Evolutionary conservation across 2,113 vertebrate genomes (phyloP).

Genomic region (Tautogolabrus adspersus): DNA sequence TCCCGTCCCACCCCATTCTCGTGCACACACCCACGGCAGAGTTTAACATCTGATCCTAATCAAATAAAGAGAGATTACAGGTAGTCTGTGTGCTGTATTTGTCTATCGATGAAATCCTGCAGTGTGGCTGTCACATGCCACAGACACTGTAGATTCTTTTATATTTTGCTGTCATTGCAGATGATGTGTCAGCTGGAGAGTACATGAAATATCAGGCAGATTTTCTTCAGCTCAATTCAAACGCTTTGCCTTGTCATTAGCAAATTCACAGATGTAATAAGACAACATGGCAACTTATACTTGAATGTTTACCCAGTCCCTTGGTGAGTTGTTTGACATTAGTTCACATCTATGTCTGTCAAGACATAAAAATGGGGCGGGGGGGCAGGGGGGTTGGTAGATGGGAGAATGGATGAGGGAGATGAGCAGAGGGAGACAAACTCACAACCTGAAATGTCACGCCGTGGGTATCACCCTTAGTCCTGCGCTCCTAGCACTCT

Average conservation of each 20-base stretch:
- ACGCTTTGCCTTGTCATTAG: conserved; percentile 11
- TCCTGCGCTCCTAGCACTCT: conserved; percentile 99
- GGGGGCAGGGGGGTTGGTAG: conserved; percentile 69
- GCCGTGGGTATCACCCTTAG: conserved; percentile 98
- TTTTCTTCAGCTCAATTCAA: conserved; percentile 3
- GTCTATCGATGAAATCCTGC: neutral
- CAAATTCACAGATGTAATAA: conserved; percentile 19
- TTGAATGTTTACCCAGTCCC: conserved; percentile 97
- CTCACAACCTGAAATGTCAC: conserved; percentile 99
- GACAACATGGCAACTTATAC: conserved; percentile 75
- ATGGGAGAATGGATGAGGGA: conserved; percentile 43
- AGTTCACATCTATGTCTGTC: conserved; percentile 89
- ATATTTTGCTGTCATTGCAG: conserved; percentile 1
- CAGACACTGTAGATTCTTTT: neutral
- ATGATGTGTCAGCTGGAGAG: conserved; percentile 27
- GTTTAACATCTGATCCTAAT: conserved; percentile 21
- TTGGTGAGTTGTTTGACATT: conserved; percentile 85
- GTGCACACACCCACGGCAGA: conserved; percentile 8
- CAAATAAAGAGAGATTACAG: conserved; percentile 20
- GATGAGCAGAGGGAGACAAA: conserved; percentile 85
- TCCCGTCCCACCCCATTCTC: conserved; percentile 10
- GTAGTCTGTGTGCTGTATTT: conserved; percentile 4
- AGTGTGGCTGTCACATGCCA: neutral
- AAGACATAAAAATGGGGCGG: conserved; percentile 80
- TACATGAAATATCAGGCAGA: conserved; percentile 9